Evolutionary conservation across 2,888 invertebrate genomes (phyloP), one percentile per base, ranked within the genome.

Genomic region (Crematogaster levior): DNA sequence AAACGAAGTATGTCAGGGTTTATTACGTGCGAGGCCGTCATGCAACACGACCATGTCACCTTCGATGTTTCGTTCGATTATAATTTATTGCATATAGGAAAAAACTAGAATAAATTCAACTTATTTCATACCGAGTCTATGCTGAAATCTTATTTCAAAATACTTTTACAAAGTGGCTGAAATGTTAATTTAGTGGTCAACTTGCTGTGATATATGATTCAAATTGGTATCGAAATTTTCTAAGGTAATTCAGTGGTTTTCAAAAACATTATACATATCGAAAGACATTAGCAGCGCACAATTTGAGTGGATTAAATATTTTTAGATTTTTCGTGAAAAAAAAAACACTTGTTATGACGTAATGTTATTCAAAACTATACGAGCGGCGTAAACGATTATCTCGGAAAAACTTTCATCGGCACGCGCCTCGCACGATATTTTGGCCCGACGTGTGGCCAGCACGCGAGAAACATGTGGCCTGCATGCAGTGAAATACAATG

Each of bases 1-100:
- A 74, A 74, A 74, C 74, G 21, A 74, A 74, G 74, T 74, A 61
- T 74, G 74, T 74, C 74, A 74, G 74, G 74, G 74, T 74, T 74
- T 61, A 74, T 74, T 56, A 74, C 74, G 61, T 61, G 74, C 74
- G 48, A 74, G 61, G 61, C 48, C 74, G 61, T 74, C 63, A 34
- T 61, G 27, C 34, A 12, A 46, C 34, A 24, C 61, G 74, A 46
- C 61, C 74, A 48, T 74, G 61, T 74, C 74, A 74, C 61, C 61
- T 46, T 74, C 74, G 74, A 74, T 61, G 48, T 48, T 6, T 46
- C 74, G 74, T 21, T 46, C 74, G 74, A 74, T 61, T 74, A 61
- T 48, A 74, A 61, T 61, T 74, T 48, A 61, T 61, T 48, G 61
- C 34, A 46, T 15, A 70, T 48, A 60, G 73, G 34, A 73, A 73